Evolutionary conservation across 2,888 invertebrate genomes (phyloP), one percentile per base, ranked within the genome.

Genomic region (Acheta domesticus): DNA sequence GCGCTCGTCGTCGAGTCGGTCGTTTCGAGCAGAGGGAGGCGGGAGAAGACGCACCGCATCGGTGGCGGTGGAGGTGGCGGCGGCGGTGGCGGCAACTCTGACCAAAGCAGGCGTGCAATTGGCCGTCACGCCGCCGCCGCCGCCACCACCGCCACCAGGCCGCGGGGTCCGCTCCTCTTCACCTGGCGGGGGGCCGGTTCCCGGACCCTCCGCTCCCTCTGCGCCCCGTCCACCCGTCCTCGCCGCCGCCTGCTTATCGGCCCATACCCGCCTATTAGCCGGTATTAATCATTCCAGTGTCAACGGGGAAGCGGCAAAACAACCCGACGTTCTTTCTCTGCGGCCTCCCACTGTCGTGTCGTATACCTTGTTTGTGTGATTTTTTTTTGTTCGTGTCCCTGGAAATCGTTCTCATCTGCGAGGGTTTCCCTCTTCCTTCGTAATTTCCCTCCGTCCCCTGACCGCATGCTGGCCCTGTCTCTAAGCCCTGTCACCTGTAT

Each of bases 101-200:
- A 0, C 62, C 62, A 14, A 62, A 62, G 16, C 62, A n/a, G n/a
- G 62, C 62, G 62, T 62, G 62, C 62, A 62, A 62, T 62, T 62
- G 62, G n/a, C 16, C n/a, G 62, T n/a, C 62, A 62, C 62, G 62
- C 62, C 62, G 62, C 62, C n/a, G n/a, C n/a, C n/a, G n/a, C n/a
- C 62, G 62, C 62, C 62, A 3, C 50, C 50, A 5, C 19, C 62
- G 62, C 62, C 62, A 5, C 19, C 62, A n/a, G 16, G 62, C n/a
- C 1, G 62, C n/a, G 14, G 4, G 16, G 62, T 12, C 16, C 62
- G 62, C 16, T 62, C 8, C 36, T 62, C 62, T 8, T 14, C 62
- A 62, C 62, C 62, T 62, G 62, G 62, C n/a, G 16, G 14, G n/a
- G 16, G 16, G 14, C 62, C 36, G 36, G 36, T 36, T 36, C 36